These are phyloP conservation scores for Ceratitis capitata DNA, from an alignment of 1,140 invertebrate genomes.

Conservation along the genomic window DNA sequence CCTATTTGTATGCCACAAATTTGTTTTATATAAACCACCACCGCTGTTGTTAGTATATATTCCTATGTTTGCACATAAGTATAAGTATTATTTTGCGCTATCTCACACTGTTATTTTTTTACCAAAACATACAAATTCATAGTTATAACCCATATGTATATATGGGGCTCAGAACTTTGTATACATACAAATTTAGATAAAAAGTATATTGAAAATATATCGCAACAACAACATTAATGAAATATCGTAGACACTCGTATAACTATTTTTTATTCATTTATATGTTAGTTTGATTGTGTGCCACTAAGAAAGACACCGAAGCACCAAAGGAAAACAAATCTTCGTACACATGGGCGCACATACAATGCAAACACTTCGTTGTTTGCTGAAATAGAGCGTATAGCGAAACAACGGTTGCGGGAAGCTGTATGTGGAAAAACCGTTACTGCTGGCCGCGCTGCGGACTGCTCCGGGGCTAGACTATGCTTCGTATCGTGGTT, in stretches of 20 bases:
- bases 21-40: neutral
- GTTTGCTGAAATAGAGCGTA: neutral
- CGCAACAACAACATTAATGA: neutral
- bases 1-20: neutral
- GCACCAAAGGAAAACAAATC: neutral
- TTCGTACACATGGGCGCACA: neutral
- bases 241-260: neutral
- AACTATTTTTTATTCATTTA: neutral
- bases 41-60: neutral
- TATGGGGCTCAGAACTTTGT: no score
- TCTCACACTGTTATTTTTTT: neutral
- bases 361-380: no score
- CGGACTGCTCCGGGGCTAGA: neutral
- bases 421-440: neutral
- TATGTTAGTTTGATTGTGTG: neutral
- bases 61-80: neutral
- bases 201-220: no score
- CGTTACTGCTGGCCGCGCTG: neutral
- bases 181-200: neutral
- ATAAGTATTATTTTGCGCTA: neutral
- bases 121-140: neutral
- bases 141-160: neutral
- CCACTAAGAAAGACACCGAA: neutral
- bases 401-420: neutral
- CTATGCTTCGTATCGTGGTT: neutral